Evolutionary conservation across 92 coral and sea anemone species (phyloP).

Genomic region (Epizoanthus ramosus): DNA sequence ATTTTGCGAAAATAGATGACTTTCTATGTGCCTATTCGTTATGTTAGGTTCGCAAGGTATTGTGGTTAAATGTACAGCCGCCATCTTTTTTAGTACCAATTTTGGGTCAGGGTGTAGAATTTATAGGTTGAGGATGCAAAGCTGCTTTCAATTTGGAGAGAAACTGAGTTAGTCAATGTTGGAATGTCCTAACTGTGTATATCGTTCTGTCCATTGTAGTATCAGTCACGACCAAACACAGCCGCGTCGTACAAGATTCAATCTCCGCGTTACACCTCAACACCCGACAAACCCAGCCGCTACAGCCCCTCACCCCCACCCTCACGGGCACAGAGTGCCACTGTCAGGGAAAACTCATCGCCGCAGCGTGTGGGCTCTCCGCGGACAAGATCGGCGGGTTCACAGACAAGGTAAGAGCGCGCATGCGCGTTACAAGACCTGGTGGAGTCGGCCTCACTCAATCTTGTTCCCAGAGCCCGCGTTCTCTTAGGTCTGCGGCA

Average conservation of each 20-base stretch:
- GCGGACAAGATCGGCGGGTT: constrained; percentile 62
- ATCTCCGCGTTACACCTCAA: constrained; percentile 59
- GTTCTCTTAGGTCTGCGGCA: no score
- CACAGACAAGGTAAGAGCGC: constrained; percentile 69
- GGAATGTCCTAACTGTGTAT: neutral
- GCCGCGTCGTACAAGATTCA: constrained; percentile 22
- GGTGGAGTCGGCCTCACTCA: no score
- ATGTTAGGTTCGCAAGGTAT: no score
- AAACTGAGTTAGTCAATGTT: neutral
- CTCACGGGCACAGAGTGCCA: constrained; percentile 44
- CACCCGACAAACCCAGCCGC: constrained; percentile 47
- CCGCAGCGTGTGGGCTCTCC: constrained; percentile 40
- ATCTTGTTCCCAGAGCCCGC: no score
- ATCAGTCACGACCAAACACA: constrained; percentile 63
- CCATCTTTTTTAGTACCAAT: no score
- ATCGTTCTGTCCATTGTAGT: constrained; percentile 43
- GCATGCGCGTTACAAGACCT: neutral
- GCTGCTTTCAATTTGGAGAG: no score
- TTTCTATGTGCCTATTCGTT: no score
- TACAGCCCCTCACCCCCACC: constrained; percentile 55
- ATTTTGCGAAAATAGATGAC: no score
- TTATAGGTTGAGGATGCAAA: no score
- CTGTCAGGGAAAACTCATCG: neutral
- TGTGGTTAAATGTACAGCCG: no score
- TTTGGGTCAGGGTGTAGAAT: no score